A percentile compares a stretch with the other conserved stretches of the same genome.
These are phyloP conservation scores for Frieseomelitta varia DNA, from an alignment of 1,140 invertebrate genomes.

Conservation along the genomic window DNA sequence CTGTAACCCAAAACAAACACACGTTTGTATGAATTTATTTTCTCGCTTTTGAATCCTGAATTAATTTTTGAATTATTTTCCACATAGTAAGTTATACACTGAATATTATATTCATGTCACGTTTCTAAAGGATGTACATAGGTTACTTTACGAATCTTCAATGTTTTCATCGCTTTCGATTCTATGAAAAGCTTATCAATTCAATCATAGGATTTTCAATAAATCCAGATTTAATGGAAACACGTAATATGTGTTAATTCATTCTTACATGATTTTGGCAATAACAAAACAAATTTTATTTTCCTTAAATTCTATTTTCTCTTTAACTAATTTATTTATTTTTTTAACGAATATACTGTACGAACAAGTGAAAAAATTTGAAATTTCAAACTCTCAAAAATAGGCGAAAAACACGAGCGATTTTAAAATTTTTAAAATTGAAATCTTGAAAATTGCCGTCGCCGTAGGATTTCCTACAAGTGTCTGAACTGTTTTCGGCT, in stretches of 20 bases:
- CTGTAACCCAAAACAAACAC: background rate
- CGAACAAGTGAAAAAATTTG: background rate
- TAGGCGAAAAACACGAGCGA: background rate
- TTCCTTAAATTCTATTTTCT: background rate
- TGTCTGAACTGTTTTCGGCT: background rate
- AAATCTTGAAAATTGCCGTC: background rate
- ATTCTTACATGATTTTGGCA: background rate
- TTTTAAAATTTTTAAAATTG: background rate
- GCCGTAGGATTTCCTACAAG: background rate
- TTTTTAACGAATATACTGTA: no score
- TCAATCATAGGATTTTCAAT: background rate
- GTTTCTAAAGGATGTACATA: no score
- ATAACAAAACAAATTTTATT: background rate
- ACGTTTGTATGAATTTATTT: background rate
- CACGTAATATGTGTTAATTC: background rate
- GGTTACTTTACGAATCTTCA: background rate
- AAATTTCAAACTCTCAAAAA: background rate
- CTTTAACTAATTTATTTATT: no score
- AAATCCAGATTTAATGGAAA: background rate
- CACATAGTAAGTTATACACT: background rate
- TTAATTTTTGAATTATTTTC: background rate
- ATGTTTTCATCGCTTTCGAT: background rate
- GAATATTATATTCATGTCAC: background rate
- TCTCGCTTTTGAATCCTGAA: background rate
- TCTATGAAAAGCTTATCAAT: background rate